phyloP scores from a whole-genome alignment of 2,888 invertebrate genomes.

The Mechanitis mazaeus region DNA sequence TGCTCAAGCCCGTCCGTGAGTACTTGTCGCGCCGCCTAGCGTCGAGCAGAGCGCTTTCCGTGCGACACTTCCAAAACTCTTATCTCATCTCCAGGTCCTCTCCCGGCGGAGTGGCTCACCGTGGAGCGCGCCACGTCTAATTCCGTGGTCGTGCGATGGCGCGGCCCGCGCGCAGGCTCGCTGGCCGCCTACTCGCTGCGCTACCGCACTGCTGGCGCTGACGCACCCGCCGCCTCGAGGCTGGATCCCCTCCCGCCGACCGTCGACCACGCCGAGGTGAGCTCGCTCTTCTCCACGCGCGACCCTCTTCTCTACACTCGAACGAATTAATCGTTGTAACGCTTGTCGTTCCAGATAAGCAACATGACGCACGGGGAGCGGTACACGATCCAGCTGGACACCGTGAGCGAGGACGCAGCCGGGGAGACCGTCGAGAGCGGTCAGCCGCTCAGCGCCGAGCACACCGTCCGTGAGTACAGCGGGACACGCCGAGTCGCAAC shows the following conservation, averaged over 20 bases:
- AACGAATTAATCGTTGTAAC: too few species aligned
- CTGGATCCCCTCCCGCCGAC: slow-evolving; percentile 78
- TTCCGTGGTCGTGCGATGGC: slow-evolving; percentile 88
- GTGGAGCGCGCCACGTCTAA: slow-evolving; percentile 88
- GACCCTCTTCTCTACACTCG: too few species aligned
- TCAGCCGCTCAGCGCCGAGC: slow-evolving; percentile 86
- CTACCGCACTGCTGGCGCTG: slow-evolving; percentile 81
- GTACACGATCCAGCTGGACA: slow-evolving; percentile 90
- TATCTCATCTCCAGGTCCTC: slow-evolving; percentile 75
- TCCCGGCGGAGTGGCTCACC: slow-evolving; percentile 85
- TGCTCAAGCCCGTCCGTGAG: slow-evolving; percentile 92
- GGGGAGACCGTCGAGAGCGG: slow-evolving; percentile 88
- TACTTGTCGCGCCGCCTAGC: not conserved
- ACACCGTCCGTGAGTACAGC: slow-evolving; percentile 85
- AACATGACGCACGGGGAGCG: slow-evolving; percentile 94
- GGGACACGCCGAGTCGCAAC: too few species aligned
- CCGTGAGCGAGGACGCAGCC: slow-evolving; percentile 89
- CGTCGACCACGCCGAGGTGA: slow-evolving; percentile 41
- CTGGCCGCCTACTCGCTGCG: slow-evolving; percentile 86
- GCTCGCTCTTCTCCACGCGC: not conserved
- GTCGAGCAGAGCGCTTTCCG: too few species aligned
- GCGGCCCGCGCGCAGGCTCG: slow-evolving; percentile 76
- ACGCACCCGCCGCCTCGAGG: slow-evolving; percentile 79
- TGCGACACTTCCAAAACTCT: not conserved
- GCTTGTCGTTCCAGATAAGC: slow-evolving; percentile 75